Evolutionary conservation across 2,113 vertebrate species (phyloP).

Genomic region (Ahaetulla prasina): DNA sequence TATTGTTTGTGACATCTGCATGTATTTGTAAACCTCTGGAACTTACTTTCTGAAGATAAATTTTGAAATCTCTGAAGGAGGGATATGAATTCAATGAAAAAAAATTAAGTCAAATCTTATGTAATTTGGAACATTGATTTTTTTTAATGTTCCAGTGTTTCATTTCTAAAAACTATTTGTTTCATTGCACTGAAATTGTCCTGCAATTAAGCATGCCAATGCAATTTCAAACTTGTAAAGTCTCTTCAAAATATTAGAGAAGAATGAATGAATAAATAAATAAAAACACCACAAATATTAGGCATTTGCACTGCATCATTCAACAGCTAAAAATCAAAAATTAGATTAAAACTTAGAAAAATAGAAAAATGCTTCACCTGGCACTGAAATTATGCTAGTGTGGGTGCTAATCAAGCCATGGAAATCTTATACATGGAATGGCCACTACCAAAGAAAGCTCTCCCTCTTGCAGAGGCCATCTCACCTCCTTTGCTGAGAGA

Average conservation of each 20-base stretch:
- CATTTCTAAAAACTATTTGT: background rate
- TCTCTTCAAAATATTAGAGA: too few relatives aligned
- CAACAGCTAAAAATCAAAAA: background rate
- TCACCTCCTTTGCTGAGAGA: background rate
- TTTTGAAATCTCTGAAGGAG: background rate
- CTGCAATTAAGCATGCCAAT: background rate
- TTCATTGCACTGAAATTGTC: background rate
- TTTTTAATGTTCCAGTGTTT: background rate
- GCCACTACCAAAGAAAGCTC: background rate
- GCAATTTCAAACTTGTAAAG: background rate
- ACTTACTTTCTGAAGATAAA: background rate
- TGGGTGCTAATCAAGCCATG: background rate
- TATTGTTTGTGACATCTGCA: background rate
- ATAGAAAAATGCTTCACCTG: background rate
- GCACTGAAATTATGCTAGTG: background rate
- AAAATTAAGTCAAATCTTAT: background rate
- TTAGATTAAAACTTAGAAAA: background rate
- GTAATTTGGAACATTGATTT: background rate
- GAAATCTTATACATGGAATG: background rate
- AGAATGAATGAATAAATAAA: too few relatives aligned
- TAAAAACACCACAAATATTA: too few relatives aligned
- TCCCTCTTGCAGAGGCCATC: background rate
- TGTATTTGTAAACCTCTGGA: background rate
- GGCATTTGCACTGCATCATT: too few relatives aligned
- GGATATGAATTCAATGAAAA: background rate